Percentiles rank a stretch among this genome's conserved stretches.
These are phyloP conservation scores for Anolis sagrei DNA, from an alignment of 2,113 vertebrate genomes.

Conservation along the genomic window DNA sequence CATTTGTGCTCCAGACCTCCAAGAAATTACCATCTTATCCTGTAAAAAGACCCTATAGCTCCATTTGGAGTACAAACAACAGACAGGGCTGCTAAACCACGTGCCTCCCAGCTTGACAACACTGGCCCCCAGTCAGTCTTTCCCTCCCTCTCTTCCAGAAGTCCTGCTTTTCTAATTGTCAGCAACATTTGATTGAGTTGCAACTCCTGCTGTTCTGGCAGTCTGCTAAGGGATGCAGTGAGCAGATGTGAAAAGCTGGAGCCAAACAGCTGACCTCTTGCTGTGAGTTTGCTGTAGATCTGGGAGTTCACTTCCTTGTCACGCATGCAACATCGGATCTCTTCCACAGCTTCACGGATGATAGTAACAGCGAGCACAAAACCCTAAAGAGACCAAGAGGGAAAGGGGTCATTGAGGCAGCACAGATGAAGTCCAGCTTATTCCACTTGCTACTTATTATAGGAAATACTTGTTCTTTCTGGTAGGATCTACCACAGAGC, in stretches of 20 bases:
- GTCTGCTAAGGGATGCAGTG: constrained; percentile 31
- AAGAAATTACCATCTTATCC: not conserved
- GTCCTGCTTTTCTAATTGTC: constrained; percentile 55
- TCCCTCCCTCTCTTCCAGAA: not conserved
- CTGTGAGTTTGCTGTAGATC: constrained; percentile 97
- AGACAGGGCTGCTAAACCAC: not conserved
- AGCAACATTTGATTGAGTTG: constrained; percentile 46
- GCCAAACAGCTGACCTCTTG: constrained; percentile 83
- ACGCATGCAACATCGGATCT: constrained; percentile 91
- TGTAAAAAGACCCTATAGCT: rapidly evolving
- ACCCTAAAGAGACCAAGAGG: constrained; percentile 75
- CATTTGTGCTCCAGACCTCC: rapidly evolving
- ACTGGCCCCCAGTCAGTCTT: not conserved
- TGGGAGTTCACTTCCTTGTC: constrained; percentile 99
- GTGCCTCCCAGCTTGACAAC: not conserved
- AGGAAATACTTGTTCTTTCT: not conserved
- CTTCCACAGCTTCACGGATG: constrained; percentile 92
- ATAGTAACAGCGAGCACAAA: constrained; percentile 93
- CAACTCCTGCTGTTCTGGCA: constrained; percentile 25
- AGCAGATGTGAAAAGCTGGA: constrained; percentile 24
- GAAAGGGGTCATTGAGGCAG: constrained; percentile 20
- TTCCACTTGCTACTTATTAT: not conserved
- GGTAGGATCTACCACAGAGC: too few species aligned
- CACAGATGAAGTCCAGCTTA: not conserved
- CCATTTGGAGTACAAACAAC: not conserved